A percentile compares a stretch with the other conserved stretches of the same genome.
These are phyloP conservation scores for Gallinago stenura DNA, from an alignment of 2,797 vertebrate species.

Conservation along the genomic window DNA sequence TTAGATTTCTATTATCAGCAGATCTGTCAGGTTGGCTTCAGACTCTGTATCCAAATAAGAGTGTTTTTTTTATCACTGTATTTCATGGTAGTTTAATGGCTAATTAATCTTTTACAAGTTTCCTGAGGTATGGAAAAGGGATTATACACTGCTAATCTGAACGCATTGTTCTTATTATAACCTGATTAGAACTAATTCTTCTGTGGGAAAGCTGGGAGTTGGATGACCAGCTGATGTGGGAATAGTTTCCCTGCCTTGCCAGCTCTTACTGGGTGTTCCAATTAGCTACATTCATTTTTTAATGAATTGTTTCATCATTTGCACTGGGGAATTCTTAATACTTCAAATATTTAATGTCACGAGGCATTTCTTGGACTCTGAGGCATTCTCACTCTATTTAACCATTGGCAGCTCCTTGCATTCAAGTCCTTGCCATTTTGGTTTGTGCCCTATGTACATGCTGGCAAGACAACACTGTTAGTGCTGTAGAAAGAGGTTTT, in stretches of 20 bases:
- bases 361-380: conserved; percentile 42
- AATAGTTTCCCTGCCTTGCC: conserved; percentile 39
- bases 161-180: conserved; percentile 70
- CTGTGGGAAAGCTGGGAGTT: conserved; percentile 39
- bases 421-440: background rate
- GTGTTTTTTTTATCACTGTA: background rate
- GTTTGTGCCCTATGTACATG: background rate
- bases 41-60: background rate
- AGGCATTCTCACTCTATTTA: conserved; percentile 44
- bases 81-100: conserved; percentile 51
- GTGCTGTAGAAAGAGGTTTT: background rate
- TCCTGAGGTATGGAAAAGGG: conserved; percentile 59
- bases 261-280: conserved; percentile 61
- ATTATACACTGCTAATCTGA: conserved; percentile 63
- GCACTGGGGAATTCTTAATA: conserved; percentile 62
- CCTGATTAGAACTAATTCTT: conserved; percentile 58
- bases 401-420: background rate
- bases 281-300: conserved; percentile 61
- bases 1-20: background rate
- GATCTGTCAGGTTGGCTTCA: background rate
- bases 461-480: background rate
- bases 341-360: conserved; percentile 65
- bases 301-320: conserved; percentile 68
- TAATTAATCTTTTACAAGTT: conserved; percentile 63
- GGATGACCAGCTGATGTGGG: conserved; percentile 47